A percentile compares a stretch with the other conserved stretches of the same genome.
phyloP scores from a whole-genome alignment of 2,113 vertebrate genomes.

The Sigmodon hispidus region DNA sequence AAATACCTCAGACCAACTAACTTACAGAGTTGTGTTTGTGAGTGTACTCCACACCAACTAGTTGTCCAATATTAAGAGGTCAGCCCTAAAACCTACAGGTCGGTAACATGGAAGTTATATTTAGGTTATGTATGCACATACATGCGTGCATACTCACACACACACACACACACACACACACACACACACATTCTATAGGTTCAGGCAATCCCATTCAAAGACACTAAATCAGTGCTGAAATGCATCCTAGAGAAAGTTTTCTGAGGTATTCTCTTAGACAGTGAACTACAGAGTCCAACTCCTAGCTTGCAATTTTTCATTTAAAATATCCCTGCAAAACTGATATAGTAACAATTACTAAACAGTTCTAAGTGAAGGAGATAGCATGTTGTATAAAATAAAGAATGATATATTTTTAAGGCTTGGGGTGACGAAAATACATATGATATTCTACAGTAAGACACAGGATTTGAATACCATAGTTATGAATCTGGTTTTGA shows the following conservation, averaged over 20 bases:
- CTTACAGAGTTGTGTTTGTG: not conserved
- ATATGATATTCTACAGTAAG: not conserved
- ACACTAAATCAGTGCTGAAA: no score
- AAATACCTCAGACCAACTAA: not conserved
- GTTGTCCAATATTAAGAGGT: not conserved
- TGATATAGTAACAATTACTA: not conserved
- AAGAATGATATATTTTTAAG: not conserved
- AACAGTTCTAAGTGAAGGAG: not conserved
- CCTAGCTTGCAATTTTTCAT: not conserved
- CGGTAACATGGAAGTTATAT: not conserved
- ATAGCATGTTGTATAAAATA: not conserved
- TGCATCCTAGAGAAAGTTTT: no score
- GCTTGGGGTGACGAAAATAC: not conserved
- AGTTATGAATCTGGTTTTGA: not conserved
- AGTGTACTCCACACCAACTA: not conserved
- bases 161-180: no score
- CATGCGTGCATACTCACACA: no score
- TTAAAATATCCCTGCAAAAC: not conserved
- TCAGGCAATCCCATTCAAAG: no score
- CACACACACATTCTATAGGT: no score
- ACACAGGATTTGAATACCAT: not conserved
- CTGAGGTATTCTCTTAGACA: not conserved
- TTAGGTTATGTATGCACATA: not conserved
- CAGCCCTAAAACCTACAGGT: not conserved
- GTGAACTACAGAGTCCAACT: not conserved